Evolutionary conservation across 2,888 invertebrate species (phyloP), one percentile per base, ranked within the genome.

Genomic region (Orthosia gracilis): DNA sequence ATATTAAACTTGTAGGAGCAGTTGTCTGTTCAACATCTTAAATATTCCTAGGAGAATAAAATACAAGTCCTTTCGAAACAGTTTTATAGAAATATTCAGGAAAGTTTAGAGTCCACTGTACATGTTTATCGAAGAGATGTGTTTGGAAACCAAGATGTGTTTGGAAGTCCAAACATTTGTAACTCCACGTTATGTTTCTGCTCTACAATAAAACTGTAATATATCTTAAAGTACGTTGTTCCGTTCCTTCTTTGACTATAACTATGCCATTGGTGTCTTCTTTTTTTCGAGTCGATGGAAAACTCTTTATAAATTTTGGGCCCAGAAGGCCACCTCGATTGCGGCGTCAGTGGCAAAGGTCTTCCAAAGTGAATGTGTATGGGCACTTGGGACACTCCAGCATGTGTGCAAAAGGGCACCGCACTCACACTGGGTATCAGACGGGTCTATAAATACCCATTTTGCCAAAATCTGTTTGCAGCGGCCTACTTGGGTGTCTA

Each of bases 1-100:
- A 82, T 67, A 70, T 55, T 65, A 40, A 59, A 80, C 26, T 61
- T 57, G 21, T 49, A 67, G 45, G 31, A 26, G 26, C 54, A 40
- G 18, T 26, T 4, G 15, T 17, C 40, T n/a, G n/a, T 21, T 55
- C 31, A 11, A 54, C 58, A 49, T 40, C 15, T 31, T 21, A 65
- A 80, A 52, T 63, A 63, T 63, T 63, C 23, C 4, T 15, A 13
- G 12, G 50, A 55, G 50, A 74, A 80, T 55, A 45, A 61, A 55
- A 65, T 54, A 15, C 21, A 54, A 49, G 18, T 54, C 11, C 45
- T 57, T 54, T 23, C 11, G 21, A 50, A 57, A 26, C 31, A 12
- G n/a, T 77, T 57, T 58, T 49, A 57, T 26, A n/a, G 54, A 62
- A 54, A 55, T 65, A 61, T 77, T 78, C 52, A 15, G 7, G 15